Evolutionary conservation across 2,797 vertebrate genomes (phyloP).

Genomic region (Sebastes kiyomatsui): DNA sequence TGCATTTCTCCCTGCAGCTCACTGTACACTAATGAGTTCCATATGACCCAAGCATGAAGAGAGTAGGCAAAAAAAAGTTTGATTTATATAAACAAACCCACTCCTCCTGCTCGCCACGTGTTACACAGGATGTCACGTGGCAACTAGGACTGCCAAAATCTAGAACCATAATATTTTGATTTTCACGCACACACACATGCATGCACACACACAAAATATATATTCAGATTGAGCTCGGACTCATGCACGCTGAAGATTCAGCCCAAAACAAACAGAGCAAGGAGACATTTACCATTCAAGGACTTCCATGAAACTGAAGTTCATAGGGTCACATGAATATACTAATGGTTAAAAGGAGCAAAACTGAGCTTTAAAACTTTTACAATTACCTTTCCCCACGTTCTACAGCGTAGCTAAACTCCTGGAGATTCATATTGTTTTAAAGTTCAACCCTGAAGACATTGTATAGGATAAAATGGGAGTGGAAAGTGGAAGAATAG

Average conservation of each 20-base stretch:
- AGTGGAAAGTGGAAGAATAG: not conserved
- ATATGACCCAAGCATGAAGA: conserved; percentile 54
- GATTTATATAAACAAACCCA: conserved; percentile 45
- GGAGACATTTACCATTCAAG: conserved; percentile 28
- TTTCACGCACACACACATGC: conserved; percentile 30
- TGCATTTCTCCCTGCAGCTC: conserved; percentile 10
- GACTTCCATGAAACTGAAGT: conserved; percentile 34
- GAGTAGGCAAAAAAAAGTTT: not conserved
- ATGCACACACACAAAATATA: conserved; percentile 1
- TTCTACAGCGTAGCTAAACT: not conserved
- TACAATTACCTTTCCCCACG: not conserved
- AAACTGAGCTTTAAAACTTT: not conserved
- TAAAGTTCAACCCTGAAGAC: not conserved
- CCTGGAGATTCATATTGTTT: not conserved
- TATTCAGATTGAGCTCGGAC: not conserved
- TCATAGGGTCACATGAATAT: conserved; percentile 24
- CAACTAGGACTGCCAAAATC: conserved; percentile 43
- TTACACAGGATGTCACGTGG: conserved; percentile 64
- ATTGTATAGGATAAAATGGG: not conserved
- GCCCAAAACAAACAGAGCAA: conserved; percentile 43
- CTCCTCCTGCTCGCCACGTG: conserved; percentile 54
- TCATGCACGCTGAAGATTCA: not conserved
- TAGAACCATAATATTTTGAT: conserved; percentile 70
- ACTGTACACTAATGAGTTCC: conserved; percentile 63
- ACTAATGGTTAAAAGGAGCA: not conserved